Conservation (phyloP, 2,113 vertebrate genomes). For the Myiagra hebetior region DNA sequence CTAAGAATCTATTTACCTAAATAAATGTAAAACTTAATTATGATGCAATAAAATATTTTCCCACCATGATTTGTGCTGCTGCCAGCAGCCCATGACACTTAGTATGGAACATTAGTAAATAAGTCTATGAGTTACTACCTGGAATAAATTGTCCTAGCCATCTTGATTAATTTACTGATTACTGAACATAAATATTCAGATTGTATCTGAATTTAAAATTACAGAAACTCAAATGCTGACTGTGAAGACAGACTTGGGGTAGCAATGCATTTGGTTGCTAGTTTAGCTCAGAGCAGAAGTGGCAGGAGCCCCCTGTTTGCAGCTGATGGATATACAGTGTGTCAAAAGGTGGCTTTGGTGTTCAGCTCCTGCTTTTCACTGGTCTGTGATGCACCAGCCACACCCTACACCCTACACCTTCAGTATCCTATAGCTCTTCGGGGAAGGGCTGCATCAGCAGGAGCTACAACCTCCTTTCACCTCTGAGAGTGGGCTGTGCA, state of each 20-base stretch:
- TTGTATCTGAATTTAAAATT: conserved; percentile 35
- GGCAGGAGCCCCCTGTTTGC: neutral
- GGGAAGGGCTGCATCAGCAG: neutral
- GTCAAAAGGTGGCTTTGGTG: neutral
- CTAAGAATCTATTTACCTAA: conserved; percentile 36
- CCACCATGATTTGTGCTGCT: conserved; percentile 29
- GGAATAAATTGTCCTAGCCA: conserved; percentile 46
- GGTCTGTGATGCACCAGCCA: neutral
- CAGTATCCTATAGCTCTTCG: neutral
- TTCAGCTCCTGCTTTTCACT: neutral
- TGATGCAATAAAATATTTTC: conserved; percentile 45
- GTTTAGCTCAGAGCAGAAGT: neutral
- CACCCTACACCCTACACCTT: neutral
- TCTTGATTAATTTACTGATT: conserved; percentile 58
- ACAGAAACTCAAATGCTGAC: neutral
- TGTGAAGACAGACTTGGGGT: neutral
- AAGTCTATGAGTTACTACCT: neutral
- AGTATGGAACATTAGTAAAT: conserved; percentile 26
- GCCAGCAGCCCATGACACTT: conserved; percentile 23
- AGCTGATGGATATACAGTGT: neutral
- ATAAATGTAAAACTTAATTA: conserved; percentile 48
- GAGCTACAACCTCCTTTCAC: neutral
- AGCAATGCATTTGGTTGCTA: neutral
- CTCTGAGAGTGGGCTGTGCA: neutral
- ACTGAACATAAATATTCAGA: conserved; percentile 52